phyloP scores from a whole-genome alignment of 92 coral and sea anemone genomes.

The Epizoanthus ramosus region DNA sequence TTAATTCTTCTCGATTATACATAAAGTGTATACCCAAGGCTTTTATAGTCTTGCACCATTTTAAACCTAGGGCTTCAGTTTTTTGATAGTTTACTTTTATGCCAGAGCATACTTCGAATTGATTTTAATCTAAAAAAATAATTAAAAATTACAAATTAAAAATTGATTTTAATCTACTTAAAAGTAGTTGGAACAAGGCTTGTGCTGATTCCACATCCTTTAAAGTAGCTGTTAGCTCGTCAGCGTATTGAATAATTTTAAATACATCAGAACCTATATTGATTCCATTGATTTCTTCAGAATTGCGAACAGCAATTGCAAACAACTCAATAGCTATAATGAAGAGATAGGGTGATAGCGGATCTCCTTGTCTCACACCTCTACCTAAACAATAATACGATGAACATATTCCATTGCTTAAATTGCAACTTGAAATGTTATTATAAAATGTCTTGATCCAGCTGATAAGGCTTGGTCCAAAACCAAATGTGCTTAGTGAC shows the following conservation, averaged over 20 bases:
- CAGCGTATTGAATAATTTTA: constrained; percentile 43
- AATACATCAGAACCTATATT: background rate
- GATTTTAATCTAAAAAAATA: too few species aligned
- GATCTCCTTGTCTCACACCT: constrained; percentile 37
- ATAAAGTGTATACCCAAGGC: constrained; percentile 8
- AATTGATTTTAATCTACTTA: too few species aligned
- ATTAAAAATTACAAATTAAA: too few species aligned
- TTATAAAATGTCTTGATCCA: too few species aligned
- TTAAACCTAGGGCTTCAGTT: too few species aligned
- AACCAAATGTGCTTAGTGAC: background rate
- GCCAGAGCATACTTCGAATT: too few species aligned
- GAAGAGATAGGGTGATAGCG: constrained; percentile 33
- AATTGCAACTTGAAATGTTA: too few species aligned
- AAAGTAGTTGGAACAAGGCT: background rate
- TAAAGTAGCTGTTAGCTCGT: constrained; percentile 33
- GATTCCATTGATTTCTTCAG: constrained; percentile 2
- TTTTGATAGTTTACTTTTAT: too few species aligned
- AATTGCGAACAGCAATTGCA: constrained; percentile 14
- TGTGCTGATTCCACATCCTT: constrained; percentile 17
- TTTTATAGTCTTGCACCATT: too few species aligned
- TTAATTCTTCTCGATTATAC: constrained; percentile 17
- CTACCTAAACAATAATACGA: too few species aligned
- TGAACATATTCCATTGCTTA: too few species aligned
- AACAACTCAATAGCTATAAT: constrained; percentile 29
- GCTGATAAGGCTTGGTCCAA: too few species aligned